phyloP scores from a whole-genome alignment of 2,888 invertebrate genomes.

The Eupithecia subfuscata region DNA sequence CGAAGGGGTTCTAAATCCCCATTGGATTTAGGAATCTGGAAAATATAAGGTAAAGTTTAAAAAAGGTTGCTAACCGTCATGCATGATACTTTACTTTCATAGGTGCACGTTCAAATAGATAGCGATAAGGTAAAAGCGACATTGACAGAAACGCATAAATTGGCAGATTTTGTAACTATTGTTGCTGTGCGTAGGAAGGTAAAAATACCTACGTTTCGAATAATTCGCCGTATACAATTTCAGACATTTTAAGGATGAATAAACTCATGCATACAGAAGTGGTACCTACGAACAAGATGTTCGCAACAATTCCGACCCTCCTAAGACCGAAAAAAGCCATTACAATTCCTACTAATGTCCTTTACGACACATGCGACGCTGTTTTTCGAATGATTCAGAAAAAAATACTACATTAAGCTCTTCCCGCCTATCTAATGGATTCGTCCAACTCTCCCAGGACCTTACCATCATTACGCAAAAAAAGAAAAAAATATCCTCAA shows the following conservation, averaged over 20 bases:
- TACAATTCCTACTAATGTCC: conserved; percentile 67
- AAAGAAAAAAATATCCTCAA: conserved; percentile 66
- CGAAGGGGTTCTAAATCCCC: too few species aligned
- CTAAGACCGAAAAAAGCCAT: conserved; percentile 57
- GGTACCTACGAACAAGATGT: conserved; percentile 19
- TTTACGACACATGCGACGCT: conserved; percentile 68
- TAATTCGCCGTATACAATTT: neutral
- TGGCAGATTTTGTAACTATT: neutral
- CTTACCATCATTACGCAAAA: conserved; percentile 79
- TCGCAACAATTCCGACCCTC: conserved; percentile 39
- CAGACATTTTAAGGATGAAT: neutral
- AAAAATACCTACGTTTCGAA: neutral
- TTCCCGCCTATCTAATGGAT: conserved; percentile 83
- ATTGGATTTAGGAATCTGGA: neutral
- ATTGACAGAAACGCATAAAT: neutral
- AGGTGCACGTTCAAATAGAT: neutral
- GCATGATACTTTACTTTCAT: neutral
- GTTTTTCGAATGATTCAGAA: conserved; percentile 69
- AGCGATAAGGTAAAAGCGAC: neutral
- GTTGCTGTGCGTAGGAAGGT: neutral
- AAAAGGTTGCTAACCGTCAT: too few species aligned
- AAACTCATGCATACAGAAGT: conserved; percentile 13
- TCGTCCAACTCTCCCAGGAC: conserved; percentile 82
- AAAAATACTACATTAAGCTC: conserved; percentile 78
- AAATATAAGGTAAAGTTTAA: neutral